These are phyloP conservation scores for Phortica okadai DNA, from an alignment of 2,888 invertebrate species.

Conservation along the genomic window DNA sequence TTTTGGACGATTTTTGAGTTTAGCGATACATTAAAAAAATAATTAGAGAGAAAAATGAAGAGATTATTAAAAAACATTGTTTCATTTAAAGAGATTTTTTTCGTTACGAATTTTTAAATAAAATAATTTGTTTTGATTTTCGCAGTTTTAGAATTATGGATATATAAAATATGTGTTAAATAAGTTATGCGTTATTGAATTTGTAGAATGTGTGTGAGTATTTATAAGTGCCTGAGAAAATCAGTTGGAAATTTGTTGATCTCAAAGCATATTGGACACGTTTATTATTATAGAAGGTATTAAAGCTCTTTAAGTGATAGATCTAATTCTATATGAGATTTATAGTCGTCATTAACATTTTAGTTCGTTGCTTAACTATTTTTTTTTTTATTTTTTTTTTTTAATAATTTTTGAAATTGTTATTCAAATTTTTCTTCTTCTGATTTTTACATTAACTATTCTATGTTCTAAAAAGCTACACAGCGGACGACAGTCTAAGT, in stretches of 20 bases:
- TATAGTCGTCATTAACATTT: no score
- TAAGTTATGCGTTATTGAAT: neutral
- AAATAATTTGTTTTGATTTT: constrained; percentile 17
- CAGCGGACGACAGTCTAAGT: no score
- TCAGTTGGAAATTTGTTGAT: neutral
- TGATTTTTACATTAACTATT: no score
- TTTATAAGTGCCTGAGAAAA: neutral
- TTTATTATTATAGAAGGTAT: no score
- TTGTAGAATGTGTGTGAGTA: neutral
- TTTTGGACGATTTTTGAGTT: constrained; percentile 54
- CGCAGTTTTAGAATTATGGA: constrained; percentile 6
- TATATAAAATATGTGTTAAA: neutral
- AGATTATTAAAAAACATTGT: constrained; percentile 65
- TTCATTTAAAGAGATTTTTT: constrained; percentile 51
- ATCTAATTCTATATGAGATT: no score
- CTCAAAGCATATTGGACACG: no score
- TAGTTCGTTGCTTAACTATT: no score
- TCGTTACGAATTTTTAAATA: constrained; percentile 48
- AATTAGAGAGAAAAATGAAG: constrained; percentile 71
- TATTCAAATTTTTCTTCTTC: no score
- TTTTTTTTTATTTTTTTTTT: no score
- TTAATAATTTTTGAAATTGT: no score
- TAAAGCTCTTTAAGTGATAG: no score
- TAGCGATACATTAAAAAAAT: constrained; percentile 70
- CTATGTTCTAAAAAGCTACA: no score